Percentiles rank a stretch among this genome's conserved stretches.
These are phyloP conservation scores for Chionomys nivalis DNA, from an alignment of 2,113 vertebrate genomes.

Conservation along the genomic window DNA sequence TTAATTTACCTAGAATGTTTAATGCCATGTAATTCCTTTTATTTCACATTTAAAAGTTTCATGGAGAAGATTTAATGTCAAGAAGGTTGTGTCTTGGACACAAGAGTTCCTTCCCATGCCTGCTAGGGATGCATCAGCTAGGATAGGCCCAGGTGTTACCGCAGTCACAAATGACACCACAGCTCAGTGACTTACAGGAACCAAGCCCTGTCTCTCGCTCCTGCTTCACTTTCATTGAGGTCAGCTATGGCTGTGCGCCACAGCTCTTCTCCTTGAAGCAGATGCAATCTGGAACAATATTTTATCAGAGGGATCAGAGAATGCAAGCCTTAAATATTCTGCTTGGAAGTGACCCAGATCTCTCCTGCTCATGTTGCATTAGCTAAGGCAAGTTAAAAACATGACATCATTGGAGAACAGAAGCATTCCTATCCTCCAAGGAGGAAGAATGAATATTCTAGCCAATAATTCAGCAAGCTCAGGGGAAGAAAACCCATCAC, in stretches of 20 bases:
- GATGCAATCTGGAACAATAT: too few species aligned
- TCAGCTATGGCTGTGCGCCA: not conserved
- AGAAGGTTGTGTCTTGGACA: not conserved
- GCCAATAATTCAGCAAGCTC: not conserved
- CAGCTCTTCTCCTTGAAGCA: not conserved
- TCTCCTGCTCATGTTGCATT: slow-evolving; percentile 29
- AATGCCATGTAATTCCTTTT: not conserved
- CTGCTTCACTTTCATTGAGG: fast-evolving
- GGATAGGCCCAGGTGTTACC: not conserved
- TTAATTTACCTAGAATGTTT: not conserved
- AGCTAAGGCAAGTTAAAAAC: not conserved
- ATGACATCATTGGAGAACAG: not conserved
- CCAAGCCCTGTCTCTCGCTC: not conserved
- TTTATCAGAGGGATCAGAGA: slow-evolving; percentile 2
- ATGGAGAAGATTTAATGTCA: not conserved
- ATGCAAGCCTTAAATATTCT: not conserved
- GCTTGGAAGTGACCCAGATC: slow-evolving; percentile 18
- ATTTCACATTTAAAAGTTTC: not conserved
- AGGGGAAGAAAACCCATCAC: not conserved
- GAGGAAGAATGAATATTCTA: not conserved
- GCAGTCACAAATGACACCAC: not conserved
- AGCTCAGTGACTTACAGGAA: not conserved
- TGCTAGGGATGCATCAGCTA: not conserved
- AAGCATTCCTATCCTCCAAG: not conserved
- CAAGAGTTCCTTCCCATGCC: not conserved